Evolutionary conservation across 2,797 vertebrate species (phyloP).

Genomic region (Natrix natrix): DNA sequence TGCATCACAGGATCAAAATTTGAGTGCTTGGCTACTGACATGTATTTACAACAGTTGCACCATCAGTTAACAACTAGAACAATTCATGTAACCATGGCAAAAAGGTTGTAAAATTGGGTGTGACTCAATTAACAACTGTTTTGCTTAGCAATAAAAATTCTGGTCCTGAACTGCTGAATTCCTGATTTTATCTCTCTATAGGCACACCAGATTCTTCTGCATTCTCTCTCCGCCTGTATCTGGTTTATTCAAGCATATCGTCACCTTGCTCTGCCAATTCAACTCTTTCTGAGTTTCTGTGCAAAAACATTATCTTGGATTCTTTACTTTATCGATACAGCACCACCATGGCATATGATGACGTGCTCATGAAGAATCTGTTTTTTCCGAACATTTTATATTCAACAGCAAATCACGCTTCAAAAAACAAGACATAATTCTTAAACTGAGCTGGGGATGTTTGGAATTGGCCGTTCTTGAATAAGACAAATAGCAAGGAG

Average conservation of each 20-base stretch:
- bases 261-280: not conserved
- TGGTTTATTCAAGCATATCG: not conserved
- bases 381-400: not conserved
- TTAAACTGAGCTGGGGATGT: not conserved
- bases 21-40: not conserved
- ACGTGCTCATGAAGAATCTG: not conserved
- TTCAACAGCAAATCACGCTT: not conserved
- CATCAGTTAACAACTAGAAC: not conserved
- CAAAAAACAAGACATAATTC: not conserved
- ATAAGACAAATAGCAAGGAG: not conserved
- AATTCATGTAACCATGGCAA: not conserved
- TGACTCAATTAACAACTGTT: not conserved
- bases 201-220: not conserved
- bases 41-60: not conserved
- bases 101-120: not conserved
- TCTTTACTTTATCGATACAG: not conserved
- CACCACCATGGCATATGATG: not conserved
- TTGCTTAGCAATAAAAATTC: not conserved
- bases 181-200: not conserved
- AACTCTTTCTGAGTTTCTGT: not conserved
- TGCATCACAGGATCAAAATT: not conserved
- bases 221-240: not conserved
- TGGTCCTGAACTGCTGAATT: not conserved
- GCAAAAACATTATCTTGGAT: not conserved
- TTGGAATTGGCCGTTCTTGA: not conserved